phyloP scores from a whole-genome alignment of 1,140 invertebrate species.

The honey bee (Apis mellifera) region DNA sequence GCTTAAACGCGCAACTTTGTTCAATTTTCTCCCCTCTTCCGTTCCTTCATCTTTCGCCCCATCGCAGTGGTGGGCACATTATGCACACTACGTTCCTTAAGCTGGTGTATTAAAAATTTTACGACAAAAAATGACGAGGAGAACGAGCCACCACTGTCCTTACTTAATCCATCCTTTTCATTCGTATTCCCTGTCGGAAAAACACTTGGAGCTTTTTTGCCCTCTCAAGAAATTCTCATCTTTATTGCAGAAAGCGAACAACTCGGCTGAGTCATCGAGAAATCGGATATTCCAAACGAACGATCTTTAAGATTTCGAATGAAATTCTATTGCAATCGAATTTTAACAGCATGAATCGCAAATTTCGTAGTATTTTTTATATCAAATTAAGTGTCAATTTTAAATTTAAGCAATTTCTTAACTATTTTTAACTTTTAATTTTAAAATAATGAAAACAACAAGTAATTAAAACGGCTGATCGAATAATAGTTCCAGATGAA shows the following conservation, averaged over 20 bases:
- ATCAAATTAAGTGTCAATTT: too few relatives aligned
- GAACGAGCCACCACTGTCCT: background rate
- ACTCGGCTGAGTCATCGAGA: background rate
- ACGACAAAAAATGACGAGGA: background rate
- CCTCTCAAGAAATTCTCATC: background rate
- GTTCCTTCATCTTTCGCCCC: conserved; percentile 2
- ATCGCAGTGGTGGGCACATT: background rate
- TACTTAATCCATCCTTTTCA: conserved; percentile 11
- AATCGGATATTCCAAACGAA: background rate
- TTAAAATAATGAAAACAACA: too few relatives aligned
- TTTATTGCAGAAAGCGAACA: background rate
- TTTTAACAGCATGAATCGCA: background rate
- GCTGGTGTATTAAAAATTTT: conserved; percentile 30
- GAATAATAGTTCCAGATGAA: too few relatives aligned
- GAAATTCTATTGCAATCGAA: background rate
- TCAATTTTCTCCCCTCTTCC: background rate
- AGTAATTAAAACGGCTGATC: too few relatives aligned
- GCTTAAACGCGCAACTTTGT: conserved; percentile 6
- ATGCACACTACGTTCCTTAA: background rate
- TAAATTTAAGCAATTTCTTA: too few relatives aligned
- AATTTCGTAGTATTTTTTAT: too few relatives aligned
- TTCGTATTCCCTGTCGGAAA: background rate
- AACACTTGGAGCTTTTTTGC: background rate
- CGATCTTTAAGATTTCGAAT: background rate
- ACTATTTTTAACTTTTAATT: too few relatives aligned